Evolutionary conservation across 2,888 invertebrate genomes (phyloP).

Genomic region (Microctonus hyperodae): DNA sequence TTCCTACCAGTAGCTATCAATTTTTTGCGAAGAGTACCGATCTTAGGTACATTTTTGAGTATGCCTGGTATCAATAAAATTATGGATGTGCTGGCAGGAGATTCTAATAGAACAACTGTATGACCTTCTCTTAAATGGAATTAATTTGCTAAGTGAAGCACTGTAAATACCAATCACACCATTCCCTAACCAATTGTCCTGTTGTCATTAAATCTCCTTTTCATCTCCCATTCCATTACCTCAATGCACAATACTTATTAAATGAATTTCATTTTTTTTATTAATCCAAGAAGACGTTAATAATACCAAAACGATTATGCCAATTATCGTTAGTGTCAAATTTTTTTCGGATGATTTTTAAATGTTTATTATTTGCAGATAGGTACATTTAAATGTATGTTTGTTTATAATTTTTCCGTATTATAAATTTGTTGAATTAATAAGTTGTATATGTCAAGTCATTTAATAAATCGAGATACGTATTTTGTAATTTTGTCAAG

Average conservation of each 20-base stretch:
- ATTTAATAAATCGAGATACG: constrained; percentile 12
- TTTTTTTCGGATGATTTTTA: too few species aligned
- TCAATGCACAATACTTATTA: neutral
- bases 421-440: too few species aligned
- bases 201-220: constrained; percentile 18
- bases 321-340: too few species aligned
- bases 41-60: constrained; percentile 87
- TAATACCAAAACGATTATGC: neutral
- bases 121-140: constrained; percentile 62
- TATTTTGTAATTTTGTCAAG: constrained; percentile 18
- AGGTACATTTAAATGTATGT: too few species aligned
- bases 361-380: too few species aligned
- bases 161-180: constrained; percentile 48
- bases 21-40: constrained; percentile 91
- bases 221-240: constrained; percentile 20
- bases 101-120: constrained; percentile 83
- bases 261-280: neutral
- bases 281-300: constrained; percentile 24
- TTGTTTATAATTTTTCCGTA: too few species aligned
- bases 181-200: constrained; percentile 24
- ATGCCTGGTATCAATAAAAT: constrained; percentile 89
- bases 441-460: too few species aligned
- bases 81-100: constrained; percentile 82
- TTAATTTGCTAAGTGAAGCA: constrained; percentile 30
- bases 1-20: constrained; percentile 97